Evolutionary conservation across 2,888 invertebrate species (phyloP).

Genomic region (Pseudoips prasinana): DNA sequence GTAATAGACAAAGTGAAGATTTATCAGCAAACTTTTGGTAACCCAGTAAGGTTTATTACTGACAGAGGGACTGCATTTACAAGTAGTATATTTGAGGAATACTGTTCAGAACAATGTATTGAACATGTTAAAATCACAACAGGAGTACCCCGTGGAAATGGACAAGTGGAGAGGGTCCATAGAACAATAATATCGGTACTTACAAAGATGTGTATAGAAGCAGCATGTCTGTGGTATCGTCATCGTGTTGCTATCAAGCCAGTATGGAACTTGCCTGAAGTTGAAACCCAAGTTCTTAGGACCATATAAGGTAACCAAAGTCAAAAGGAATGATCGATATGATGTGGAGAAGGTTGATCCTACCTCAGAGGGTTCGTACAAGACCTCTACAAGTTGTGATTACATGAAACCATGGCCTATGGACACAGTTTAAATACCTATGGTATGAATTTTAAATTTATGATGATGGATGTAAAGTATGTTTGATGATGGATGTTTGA

Average conservation of each 20-base stretch:
- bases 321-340: background rate
- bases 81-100: constrained; percentile 3
- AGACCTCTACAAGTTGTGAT: background rate
- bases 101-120: constrained; percentile 4
- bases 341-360: background rate
- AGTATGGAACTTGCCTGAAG: background rate
- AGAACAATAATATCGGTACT: constrained; percentile 7
- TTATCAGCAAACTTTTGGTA: constrained; percentile 6
- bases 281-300: constrained; percentile 2
- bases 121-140: constrained; percentile 2
- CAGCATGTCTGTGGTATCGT: constrained; percentile 6
- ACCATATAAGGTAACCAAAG: background rate
- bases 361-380: background rate
- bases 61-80: constrained; percentile 11
- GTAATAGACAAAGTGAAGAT: constrained; percentile 20
- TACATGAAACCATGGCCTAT: constrained; percentile 1
- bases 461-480: too few relatives aligned
- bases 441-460: too few relatives aligned
- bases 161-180: constrained; percentile 9
- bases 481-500: too few relatives aligned
- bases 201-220: constrained; percentile 7
- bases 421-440: too few relatives aligned
- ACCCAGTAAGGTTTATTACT: constrained; percentile 5
- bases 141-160: background rate
- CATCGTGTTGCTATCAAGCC: constrained; percentile 1